phyloP scores from a whole-genome alignment of 2,113 vertebrate species.

The Tragulus kanchil region DNA sequence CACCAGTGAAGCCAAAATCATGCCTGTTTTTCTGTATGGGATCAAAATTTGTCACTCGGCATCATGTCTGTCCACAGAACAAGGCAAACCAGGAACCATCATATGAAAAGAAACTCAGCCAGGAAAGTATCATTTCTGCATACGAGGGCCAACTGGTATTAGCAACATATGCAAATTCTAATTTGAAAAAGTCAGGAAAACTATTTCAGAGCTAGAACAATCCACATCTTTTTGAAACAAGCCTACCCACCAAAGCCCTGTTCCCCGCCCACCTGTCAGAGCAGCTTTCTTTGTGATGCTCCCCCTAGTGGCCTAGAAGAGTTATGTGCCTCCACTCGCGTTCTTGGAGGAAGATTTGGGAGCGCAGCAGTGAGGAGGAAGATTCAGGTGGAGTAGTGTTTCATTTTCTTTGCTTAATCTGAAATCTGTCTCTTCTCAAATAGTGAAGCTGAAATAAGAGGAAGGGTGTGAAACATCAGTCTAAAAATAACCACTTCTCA shows the following conservation, averaged over 20 bases:
- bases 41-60: background rate
- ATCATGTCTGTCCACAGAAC: background rate
- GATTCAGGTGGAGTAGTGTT: too few relatives aligned
- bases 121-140: background rate
- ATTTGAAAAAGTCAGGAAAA: slow-evolving; percentile 29
- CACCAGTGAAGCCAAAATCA: background rate
- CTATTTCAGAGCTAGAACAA: slow-evolving; percentile 22
- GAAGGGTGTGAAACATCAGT: background rate
- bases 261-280: background rate
- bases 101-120: background rate
- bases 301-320: background rate
- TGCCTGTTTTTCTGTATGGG: background rate
- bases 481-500: background rate
- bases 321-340: background rate
- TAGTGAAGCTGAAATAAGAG: background rate
- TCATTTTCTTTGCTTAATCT: background rate
- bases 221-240: background rate
- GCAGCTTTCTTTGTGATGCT: background rate
- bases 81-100: background rate
- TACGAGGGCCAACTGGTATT: background rate
- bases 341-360: background rate
- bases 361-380: too few relatives aligned
- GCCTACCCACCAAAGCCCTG: background rate
- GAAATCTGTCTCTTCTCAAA: background rate
- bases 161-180: background rate